Conservation (phyloP, 2,113 vertebrate genomes). For the Centropus bengalensis region DNA sequence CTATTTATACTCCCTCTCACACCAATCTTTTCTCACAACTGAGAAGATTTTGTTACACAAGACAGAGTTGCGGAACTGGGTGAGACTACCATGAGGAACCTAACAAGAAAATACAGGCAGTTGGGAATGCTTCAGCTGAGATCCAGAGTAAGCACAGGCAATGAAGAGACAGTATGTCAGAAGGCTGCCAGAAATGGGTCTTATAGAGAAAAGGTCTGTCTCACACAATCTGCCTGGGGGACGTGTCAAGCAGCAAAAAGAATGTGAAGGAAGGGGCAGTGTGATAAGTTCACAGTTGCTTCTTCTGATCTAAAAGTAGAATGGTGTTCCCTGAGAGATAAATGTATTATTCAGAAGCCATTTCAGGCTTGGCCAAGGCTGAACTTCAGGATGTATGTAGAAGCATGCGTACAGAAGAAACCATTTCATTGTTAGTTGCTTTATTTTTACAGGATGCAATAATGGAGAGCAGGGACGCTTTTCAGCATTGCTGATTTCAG, state of each 20-base stretch:
- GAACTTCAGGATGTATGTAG: background rate
- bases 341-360: slow-evolving; percentile 43
- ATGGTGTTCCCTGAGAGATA: slow-evolving; percentile 5
- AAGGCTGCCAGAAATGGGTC: slow-evolving; percentile 33
- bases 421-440: background rate
- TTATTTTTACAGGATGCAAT: background rate
- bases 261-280: slow-evolving; percentile 17
- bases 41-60: background rate
- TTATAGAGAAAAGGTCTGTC: slow-evolving; percentile 11
- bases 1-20: background rate
- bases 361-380: background rate
- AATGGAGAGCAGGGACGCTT: background rate
- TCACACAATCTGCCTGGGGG: slow-evolving; percentile 15
- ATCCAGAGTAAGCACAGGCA: background rate
- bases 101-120: background rate
- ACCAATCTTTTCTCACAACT: background rate
- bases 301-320: slow-evolving; percentile 35
- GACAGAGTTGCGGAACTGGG: background rate
- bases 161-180: background rate
- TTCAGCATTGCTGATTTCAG: background rate
- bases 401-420: background rate
- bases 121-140: background rate
- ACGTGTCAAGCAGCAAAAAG: slow-evolving; percentile 24
- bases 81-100: background rate
- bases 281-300: background rate